Evolutionary conservation across 2,113 vertebrate genomes (phyloP).

Genomic region (Nannobrachium achirus): DNA sequence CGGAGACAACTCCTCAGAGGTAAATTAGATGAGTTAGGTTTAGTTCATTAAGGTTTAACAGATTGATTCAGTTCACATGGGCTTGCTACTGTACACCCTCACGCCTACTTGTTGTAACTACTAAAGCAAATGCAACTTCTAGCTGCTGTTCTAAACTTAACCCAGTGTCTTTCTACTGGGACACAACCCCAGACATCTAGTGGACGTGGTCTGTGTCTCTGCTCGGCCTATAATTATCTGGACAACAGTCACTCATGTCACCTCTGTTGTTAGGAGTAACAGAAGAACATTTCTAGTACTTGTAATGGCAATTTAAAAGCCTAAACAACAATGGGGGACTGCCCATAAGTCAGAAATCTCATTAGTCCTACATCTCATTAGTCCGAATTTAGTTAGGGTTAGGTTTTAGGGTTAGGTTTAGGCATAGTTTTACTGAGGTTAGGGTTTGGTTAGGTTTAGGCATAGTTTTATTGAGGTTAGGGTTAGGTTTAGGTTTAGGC

Average conservation of each 20-base stretch:
- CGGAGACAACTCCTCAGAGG: conserved; percentile 26
- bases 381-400: neutral
- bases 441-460: too few species aligned
- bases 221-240: neutral
- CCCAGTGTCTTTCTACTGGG: neutral
- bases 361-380: too few species aligned
- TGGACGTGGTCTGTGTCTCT: neutral
- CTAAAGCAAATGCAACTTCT: neutral
- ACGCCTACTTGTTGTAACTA: neutral
- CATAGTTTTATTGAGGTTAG: too few species aligned
- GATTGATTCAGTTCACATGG: neutral
- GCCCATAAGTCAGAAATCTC: neutral
- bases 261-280: too few species aligned
- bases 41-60: neutral
- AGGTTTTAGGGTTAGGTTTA: neutral
- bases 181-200: neutral
- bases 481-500: too few species aligned
- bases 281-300: neutral
- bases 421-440: too few species aligned
- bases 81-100: neutral
- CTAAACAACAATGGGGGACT: neutral
- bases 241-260: too few species aligned
- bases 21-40: conserved; percentile 26
- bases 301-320: neutral
- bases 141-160: neutral